These are phyloP conservation scores for Phasianus colchicus DNA, from an alignment of 2,113 vertebrate genomes.

Conservation along the genomic window DNA sequence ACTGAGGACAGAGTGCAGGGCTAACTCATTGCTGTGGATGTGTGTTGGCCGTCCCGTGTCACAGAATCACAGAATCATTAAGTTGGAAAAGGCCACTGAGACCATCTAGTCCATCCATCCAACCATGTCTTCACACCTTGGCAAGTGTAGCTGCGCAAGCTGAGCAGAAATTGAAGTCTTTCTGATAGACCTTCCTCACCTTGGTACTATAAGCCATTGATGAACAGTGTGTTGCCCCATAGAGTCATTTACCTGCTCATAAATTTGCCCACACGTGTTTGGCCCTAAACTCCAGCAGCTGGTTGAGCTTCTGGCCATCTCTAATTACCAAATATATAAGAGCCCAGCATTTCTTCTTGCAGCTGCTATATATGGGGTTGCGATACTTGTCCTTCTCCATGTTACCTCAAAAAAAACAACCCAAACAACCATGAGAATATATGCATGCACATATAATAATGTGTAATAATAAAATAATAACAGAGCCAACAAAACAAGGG, in stretches of 20 bases:
- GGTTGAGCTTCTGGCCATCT: neutral
- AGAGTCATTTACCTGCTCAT: neutral
- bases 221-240: neutral
- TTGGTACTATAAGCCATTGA: neutral
- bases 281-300: neutral
- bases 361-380: neutral
- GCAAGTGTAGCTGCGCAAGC: neutral
- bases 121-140: neutral
- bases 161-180: neutral
- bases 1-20: neutral
- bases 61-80: no score
- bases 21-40: neutral
- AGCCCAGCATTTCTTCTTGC: neutral
- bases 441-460: neutral
- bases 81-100: no score
- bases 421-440: neutral
- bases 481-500: neutral
- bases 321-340: neutral
- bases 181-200: neutral
- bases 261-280: neutral
- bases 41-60: neutral
- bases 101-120: no score
- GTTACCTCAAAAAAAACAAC: neutral
- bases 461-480: slow-evolving; percentile 27
- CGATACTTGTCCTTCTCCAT: neutral